Conservation (phyloP, 2,797 vertebrate genomes). For the Ambastaia sidthimunki region DNA sequence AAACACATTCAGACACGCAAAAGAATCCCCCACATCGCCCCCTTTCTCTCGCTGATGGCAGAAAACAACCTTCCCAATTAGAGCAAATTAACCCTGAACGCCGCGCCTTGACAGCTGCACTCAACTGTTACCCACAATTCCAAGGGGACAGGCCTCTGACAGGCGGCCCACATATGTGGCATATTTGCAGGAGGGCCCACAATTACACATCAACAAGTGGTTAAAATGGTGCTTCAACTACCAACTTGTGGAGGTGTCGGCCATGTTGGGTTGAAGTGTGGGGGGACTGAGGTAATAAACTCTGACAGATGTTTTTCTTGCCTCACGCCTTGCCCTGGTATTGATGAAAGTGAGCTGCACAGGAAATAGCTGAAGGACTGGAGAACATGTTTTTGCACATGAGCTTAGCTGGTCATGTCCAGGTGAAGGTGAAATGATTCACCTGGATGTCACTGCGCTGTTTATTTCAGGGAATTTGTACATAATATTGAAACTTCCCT, state of each 20-base stretch:
- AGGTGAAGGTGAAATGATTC: slow-evolving; percentile 25
- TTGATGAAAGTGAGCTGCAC: slow-evolving; percentile 6
- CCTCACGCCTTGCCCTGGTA: not conserved
- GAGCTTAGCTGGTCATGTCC: not conserved
- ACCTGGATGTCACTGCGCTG: slow-evolving; percentile 28
- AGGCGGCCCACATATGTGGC: slow-evolving; percentile 23
- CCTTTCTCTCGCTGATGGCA: slow-evolving; percentile 23
- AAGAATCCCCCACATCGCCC: slow-evolving; percentile 3
- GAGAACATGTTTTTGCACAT: slow-evolving; percentile 1
- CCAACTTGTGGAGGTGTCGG: not conserved
- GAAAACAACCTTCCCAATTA: slow-evolving; percentile 61
- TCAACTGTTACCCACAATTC: slow-evolving; percentile 29
- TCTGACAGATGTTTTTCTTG: slow-evolving; percentile 36
- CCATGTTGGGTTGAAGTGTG: not conserved
- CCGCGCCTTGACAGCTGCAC: slow-evolving; percentile 37
- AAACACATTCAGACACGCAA: slow-evolving; percentile 25
- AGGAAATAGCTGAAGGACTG: slow-evolving; percentile 12
- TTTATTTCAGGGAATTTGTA: not conserved
- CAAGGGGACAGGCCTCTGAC: slow-evolving; percentile 31
- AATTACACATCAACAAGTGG: slow-evolving; percentile 18
- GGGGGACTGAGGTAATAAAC: slow-evolving; percentile 20
- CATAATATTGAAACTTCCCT: too few species aligned
- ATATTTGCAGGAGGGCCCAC: slow-evolving; percentile 22
- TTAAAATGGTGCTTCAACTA: slow-evolving; percentile 16
- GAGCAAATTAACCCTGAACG: slow-evolving; percentile 60